Percentiles rank a stretch among this genome's conserved stretches.
These are phyloP conservation scores for Hirtodrosophila trivittata DNA, from an alignment of 2,888 invertebrate species.

Conservation along the genomic window DNA sequence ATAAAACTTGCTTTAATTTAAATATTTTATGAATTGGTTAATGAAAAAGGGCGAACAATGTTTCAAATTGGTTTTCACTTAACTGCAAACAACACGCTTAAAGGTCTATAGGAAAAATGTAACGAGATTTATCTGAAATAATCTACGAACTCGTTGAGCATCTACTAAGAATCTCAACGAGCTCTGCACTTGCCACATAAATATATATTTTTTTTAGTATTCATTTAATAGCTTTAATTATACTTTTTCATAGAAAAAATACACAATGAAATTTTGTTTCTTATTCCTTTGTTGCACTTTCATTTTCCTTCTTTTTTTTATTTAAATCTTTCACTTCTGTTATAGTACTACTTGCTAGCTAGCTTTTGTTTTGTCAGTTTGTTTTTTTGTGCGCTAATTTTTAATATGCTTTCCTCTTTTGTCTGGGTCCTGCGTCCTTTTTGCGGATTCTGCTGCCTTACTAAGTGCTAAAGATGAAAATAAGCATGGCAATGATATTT, in stretches of 20 bases:
- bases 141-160: too few relatives aligned
- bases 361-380: slow-evolving; percentile 8
- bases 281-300: slow-evolving; percentile 1
- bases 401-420: slow-evolving; percentile 19
- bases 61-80: slow-evolving; percentile 1
- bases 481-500: slow-evolving; percentile 76
- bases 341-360: slow-evolving; percentile 19
- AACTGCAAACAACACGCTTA: not conserved
- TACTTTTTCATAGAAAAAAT: slow-evolving; percentile 75
- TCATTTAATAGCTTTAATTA: slow-evolving; percentile 29
- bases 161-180: too few relatives aligned
- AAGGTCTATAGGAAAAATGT: too few relatives aligned
- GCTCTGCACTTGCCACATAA: too few relatives aligned
- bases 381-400: slow-evolving; percentile 30
- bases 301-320: slow-evolving; percentile 13
- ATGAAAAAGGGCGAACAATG: slow-evolving; percentile 12
- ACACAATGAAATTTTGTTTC: slow-evolving; percentile 40
- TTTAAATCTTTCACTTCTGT: slow-evolving; percentile 8
- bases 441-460: slow-evolving; percentile 39
- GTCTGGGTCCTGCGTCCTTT: slow-evolving; percentile 18
- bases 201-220: not conserved
- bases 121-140: too few relatives aligned
- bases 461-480: slow-evolving; percentile 75
- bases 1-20: slow-evolving; percentile 18
- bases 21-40: slow-evolving; percentile 18